Evolutionary conservation across 2,113 vertebrate genomes (phyloP).

Genomic region (Siniperca knerii): DNA sequence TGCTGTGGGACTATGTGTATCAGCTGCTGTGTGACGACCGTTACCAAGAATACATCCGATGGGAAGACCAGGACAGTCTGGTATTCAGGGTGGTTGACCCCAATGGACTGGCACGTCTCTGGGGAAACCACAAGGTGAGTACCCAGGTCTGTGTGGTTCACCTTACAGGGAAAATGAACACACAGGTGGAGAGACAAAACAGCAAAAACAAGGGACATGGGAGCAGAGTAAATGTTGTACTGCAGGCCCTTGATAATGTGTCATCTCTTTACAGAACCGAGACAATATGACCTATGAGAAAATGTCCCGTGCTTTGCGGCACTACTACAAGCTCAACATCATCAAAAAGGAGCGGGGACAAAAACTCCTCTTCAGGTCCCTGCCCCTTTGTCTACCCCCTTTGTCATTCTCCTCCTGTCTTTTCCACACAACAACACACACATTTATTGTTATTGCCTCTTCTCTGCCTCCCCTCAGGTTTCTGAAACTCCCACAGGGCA

Average conservation of each 20-base stretch:
- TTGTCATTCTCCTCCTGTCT: background rate
- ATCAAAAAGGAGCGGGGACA: slow-evolving; percentile 93
- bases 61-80: slow-evolving; percentile 88
- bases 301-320: slow-evolving; percentile 92
- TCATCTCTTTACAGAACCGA: slow-evolving; percentile 84
- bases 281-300: slow-evolving; percentile 96
- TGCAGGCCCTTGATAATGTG: background rate
- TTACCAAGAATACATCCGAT: slow-evolving; percentile 89
- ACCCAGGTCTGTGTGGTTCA: background rate
- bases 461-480: slow-evolving; percentile 80
- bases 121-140: slow-evolving; percentile 94
- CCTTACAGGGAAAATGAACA: background rate
- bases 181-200: background rate
- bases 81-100: slow-evolving; percentile 91
- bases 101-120: slow-evolving; percentile 90
- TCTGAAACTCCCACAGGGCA: slow-evolving; percentile 89
- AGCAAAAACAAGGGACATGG: background rate
- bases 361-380: slow-evolving; percentile 92
- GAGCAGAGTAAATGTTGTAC: background rate
- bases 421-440: background rate
- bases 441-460: background rate
- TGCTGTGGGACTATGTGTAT: slow-evolving; percentile 93
- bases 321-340: slow-evolving; percentile 97
- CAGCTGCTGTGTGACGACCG: slow-evolving; percentile 88
- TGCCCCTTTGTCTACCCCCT: background rate